Conservation (phyloP, 2,113 vertebrate genomes). For the Otis tarda region DNA sequence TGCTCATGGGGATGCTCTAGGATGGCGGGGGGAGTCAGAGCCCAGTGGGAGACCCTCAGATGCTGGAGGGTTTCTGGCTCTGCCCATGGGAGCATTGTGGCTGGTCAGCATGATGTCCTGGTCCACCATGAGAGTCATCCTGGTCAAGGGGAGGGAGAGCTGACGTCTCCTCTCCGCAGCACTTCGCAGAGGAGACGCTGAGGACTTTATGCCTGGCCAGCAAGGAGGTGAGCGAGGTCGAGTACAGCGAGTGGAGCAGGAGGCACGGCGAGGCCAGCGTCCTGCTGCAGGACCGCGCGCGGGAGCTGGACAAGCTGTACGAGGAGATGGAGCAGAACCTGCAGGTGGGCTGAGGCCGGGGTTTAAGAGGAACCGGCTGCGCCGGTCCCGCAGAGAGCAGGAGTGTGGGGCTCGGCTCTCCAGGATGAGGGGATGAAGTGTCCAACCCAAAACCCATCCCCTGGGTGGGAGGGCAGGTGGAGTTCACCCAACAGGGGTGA, state of each 20-base stretch:
- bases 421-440: neutral
- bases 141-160: neutral
- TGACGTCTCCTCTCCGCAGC: conserved; percentile 51
- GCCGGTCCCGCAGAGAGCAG: neutral
- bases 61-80: neutral
- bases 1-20: neutral
- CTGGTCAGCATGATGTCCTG: neutral
- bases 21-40: neutral
- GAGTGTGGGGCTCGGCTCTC: neutral
- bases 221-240: conserved; percentile 78
- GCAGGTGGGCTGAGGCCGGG: conserved; percentile 66
- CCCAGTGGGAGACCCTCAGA: neutral
- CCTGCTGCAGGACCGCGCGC: conserved; percentile 63
- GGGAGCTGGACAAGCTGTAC: conserved; percentile 79
- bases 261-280: conserved; percentile 70
- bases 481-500: neutral
- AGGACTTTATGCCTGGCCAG: conserved; percentile 90
- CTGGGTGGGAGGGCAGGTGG: neutral
- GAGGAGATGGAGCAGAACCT: conserved; percentile 86
- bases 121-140: too few relatives aligned
- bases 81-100: neutral
- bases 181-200: conserved; percentile 79
- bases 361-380: neutral
- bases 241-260: conserved; percentile 78
- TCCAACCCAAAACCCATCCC: neutral